These are phyloP conservation scores for Conus canariensis DNA, from an alignment of 2,888 invertebrate genomes.

Conservation along the genomic window DNA sequence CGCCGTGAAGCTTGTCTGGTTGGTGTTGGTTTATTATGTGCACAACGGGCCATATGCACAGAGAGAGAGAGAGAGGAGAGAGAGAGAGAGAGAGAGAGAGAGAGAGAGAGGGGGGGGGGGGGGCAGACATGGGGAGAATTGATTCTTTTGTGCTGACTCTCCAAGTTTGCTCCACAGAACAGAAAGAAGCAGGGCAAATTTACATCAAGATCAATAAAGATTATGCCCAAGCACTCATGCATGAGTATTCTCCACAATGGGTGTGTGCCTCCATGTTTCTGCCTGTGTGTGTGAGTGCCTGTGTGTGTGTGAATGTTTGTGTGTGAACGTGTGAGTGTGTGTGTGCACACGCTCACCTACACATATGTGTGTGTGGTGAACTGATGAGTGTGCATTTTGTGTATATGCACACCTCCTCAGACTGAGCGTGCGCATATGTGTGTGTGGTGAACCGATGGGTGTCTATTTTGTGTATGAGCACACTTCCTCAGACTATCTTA, in stretches of 20 bases:
- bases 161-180: background rate
- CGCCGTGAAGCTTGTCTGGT: no score
- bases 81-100: conserved; percentile 28
- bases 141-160: no score
- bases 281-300: background rate
- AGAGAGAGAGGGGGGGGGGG: background rate
- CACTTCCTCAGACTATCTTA: no score
- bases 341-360: background rate
- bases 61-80: conserved; percentile 31
- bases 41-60: no score
- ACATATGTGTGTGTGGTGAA: background rate
- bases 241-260: background rate
- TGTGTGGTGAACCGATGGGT: no score
- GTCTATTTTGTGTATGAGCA: no score
- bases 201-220: no score
- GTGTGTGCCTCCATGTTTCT: background rate
- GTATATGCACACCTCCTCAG: no score
- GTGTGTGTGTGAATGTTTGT: background rate
- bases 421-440: no score
- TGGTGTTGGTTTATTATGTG: no score
- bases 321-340: background rate
- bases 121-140: no score
- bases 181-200: background rate
- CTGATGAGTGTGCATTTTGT: no score
- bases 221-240: background rate